Percentiles rank a stretch among this genome's conserved stretches.
phyloP scores from a whole-genome alignment of 2,113 vertebrate species.

The Nycticorax nycticorax region DNA sequence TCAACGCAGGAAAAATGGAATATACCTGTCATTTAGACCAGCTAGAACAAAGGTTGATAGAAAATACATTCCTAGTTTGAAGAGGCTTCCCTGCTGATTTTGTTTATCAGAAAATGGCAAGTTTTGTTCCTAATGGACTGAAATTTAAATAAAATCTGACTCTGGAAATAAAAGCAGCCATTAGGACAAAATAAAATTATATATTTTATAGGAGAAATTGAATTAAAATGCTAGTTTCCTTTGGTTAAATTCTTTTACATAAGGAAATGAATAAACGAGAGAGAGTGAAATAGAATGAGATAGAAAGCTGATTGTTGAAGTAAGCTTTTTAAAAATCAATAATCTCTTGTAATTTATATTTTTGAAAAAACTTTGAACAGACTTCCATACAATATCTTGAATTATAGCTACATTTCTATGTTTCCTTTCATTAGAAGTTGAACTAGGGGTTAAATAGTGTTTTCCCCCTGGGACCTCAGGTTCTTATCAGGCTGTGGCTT shows the following conservation, averaged over 20 bases:
- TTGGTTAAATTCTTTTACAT: constrained; percentile 84
- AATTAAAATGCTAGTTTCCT: constrained; percentile 86
- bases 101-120: constrained; percentile 94
- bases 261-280: constrained; percentile 82
- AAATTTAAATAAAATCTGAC: constrained; percentile 95
- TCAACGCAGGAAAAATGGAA: constrained; percentile 81
- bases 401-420: constrained; percentile 69
- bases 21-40: constrained; percentile 93
- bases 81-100: constrained; percentile 92
- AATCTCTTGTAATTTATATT: constrained; percentile 80
- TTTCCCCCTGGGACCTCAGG: background rate
- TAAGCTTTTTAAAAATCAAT: constrained; percentile 83
- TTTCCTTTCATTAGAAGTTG: constrained; percentile 70
- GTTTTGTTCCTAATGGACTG: constrained; percentile 92
- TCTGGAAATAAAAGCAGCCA: constrained; percentile 88
- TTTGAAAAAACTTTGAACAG: constrained; percentile 74
- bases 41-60: constrained; percentile 87
- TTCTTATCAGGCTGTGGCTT: background rate
- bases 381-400: constrained; percentile 69
- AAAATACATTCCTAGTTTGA: constrained; percentile 85
- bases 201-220: constrained; percentile 84
- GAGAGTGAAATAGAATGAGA: constrained; percentile 67
- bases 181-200: constrained; percentile 90
- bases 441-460: constrained; percentile 63
- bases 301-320: constrained; percentile 78